Evolutionary conservation across 2,113 vertebrate species (phyloP), one percentile per base, ranked within the genome.

Genomic region (Meleagris gallopavo): DNA sequence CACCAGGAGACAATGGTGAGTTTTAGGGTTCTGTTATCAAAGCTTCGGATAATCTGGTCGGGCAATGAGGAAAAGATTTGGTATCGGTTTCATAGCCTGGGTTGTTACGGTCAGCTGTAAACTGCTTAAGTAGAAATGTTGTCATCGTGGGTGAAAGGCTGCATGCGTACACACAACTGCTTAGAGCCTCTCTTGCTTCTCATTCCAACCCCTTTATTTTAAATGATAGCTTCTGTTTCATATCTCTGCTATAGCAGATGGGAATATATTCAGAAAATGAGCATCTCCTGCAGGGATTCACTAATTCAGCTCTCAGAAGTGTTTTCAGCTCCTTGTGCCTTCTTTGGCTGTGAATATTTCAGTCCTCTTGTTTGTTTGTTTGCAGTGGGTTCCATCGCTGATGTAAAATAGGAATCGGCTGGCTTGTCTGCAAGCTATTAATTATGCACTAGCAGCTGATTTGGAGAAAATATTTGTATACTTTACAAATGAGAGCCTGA

Each of bases 1-100:
- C 96, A 99, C 99, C 96, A 98, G 99, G 97, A 99, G 99, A 98
- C 99, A 99, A 98, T 99, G 99, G 99, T 99, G 97, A 98, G 99
- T 96, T 97, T 97, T 90, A 94, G 92, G 96, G 86, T 95, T 94
- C 93, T 36, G 9, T 87, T 96, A 89, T 96, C 95, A 95, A 88
- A 93, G 70, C 48, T 67, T 80, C 69, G 86, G 86, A 90, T 95
- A 89, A 46, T 89, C 93, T 96, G 91, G 29, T 32, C 88, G 81
- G 70, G 89, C 91, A 79, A 82, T 41, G 45, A 92, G 77, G 61
- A 65, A 77, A 91, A 92, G 78, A 50, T 54, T 90, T 86, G 46
- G 27, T 50, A 64, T 65, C 10, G 15, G 14, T 64, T 50, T 80
- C 29, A 13, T 70, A 40, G 61, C 71, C 86, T 46, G 79, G 9